Conservation (phyloP, 2,888 invertebrate species). For the Ametastegia equiseti region DNA sequence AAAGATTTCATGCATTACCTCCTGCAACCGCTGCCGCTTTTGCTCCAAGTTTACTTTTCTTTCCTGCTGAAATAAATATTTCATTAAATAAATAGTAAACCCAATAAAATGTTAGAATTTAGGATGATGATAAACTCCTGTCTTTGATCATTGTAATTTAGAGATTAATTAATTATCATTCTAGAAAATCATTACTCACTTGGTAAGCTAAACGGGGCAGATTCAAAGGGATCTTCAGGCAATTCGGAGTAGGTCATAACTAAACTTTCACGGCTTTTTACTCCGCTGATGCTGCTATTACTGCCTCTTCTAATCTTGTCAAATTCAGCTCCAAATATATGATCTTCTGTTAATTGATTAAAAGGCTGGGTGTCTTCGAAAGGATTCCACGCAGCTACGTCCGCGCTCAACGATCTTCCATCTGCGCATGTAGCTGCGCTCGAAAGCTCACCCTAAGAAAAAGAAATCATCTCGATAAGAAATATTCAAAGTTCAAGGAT, state of each 20-base stretch:
- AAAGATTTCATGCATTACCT: conserved; percentile 76
- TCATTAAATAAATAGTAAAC: background rate
- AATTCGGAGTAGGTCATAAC: conserved; percentile 81
- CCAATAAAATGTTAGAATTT: background rate
- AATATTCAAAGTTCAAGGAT: background rate
- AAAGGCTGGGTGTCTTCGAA: conserved; percentile 86
- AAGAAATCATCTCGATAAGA: background rate
- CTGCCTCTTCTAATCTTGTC: conserved; percentile 88
- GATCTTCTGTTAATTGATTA: conserved; percentile 87
- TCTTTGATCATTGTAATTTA: too few relatives aligned
- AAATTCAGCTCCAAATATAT: conserved; percentile 90
- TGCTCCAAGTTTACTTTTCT: conserved; percentile 73
- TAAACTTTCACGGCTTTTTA: conserved; percentile 83
- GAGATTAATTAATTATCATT: too few relatives aligned
- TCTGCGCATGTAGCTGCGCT: conserved; percentile 68
- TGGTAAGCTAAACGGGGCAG: conserved; percentile 89
- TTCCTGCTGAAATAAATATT: conserved; percentile 68
- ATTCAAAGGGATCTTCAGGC: conserved; percentile 87
- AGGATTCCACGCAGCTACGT: conserved; percentile 89
- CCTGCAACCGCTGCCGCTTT: conserved; percentile 73
- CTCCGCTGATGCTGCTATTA: conserved; percentile 86
- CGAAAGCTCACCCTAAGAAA: conserved; percentile 74
- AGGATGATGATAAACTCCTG: background rate
- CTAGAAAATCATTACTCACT: conserved; percentile 75
- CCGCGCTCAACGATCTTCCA: conserved; percentile 77